Conservation (phyloP, 2,797 vertebrate species). For the Spatula versicolor region DNA sequence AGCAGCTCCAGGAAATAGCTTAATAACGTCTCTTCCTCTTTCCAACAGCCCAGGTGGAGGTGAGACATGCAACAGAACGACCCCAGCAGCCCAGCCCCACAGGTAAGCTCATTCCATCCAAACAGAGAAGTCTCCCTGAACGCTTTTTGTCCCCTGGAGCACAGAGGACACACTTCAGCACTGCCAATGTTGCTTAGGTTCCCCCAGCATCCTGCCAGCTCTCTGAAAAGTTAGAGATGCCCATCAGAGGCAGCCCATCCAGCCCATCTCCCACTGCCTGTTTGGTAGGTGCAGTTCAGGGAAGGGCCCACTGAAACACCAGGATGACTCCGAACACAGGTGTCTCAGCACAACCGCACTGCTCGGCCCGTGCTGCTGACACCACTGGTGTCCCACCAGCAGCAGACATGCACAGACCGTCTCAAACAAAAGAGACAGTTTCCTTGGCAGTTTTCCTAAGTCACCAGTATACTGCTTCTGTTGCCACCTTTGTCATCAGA, state of each 20-base stretch:
- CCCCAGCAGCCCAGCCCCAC: not conserved
- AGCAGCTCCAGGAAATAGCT: not conserved
- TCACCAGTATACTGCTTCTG: not conserved
- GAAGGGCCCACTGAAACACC: not conserved
- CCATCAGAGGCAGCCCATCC: not conserved
- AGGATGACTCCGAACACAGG: not conserved
- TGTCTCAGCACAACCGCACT: not conserved
- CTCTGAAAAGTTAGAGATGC: slow-evolving; percentile 7
- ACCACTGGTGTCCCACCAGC: not conserved
- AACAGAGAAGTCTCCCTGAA: not conserved
- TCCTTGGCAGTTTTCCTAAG: not conserved
- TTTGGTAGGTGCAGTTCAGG: not conserved
- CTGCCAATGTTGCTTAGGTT: not conserved
- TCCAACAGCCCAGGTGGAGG: not conserved
- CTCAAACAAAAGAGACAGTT: not conserved
- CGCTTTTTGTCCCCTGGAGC: not conserved
- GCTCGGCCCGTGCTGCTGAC: not conserved
- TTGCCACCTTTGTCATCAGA: not conserved
- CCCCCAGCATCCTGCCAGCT: not conserved
- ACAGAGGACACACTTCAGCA: not conserved
- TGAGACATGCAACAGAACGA: not conserved
- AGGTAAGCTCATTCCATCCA: not conserved
- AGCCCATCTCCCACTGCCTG: rapidly evolving
- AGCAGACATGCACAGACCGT: not conserved
- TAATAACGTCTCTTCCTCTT: not conserved